Evolutionary conservation across 2,888 invertebrate genomes (phyloP), one percentile per base, ranked within the genome.

Genomic region (Phengaris alcon): DNA sequence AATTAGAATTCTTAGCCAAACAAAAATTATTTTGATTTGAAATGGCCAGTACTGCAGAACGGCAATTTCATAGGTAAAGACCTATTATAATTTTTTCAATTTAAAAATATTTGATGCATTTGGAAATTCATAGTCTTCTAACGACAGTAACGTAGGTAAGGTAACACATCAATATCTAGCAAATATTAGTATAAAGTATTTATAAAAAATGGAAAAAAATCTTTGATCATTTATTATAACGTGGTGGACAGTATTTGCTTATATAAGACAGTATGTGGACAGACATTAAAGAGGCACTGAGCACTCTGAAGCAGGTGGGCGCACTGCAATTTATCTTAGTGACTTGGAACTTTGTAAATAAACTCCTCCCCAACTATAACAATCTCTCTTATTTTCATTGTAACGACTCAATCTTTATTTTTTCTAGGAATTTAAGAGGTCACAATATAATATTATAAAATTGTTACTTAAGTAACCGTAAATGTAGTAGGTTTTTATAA

Each of bases 271-370:
- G n/a, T n/a, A n/a, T n/a, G n/a, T n/a, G n/a, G n/a, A n/a, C n/a
- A n/a, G n/a, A 64, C 5, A 22, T 35, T 64, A 44, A 35, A n/a
- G 55, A 64, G 52, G 64, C 6, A 12, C 22, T 64, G 64, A 44
- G 64, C 35, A 35, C 35, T 35, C 35, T 35, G 35, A 35, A 35
- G 35, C 64, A 64, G 64, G 64, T 64, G 64, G 64, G 64, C 35
- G 64, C 64, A 44, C 35, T 44, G 64, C 35, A 35, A 64, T 64
- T 64, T 35, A 64, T 64, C 64, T 64, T 35, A 35, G 6, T 12
- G 13, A 64, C 64, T 64, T 64, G 64, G 13, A 64, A 44, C 35
- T 64, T 64, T 64, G 64, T 12, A 64, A 64, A 35, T 35, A 13
- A 35, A 64, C 64, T 44, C 64, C 35, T 35, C 64, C 35, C 64